phyloP scores from a whole-genome alignment of 1,140 invertebrate species.

The Aphaenogaster ashmeadi region DNA sequence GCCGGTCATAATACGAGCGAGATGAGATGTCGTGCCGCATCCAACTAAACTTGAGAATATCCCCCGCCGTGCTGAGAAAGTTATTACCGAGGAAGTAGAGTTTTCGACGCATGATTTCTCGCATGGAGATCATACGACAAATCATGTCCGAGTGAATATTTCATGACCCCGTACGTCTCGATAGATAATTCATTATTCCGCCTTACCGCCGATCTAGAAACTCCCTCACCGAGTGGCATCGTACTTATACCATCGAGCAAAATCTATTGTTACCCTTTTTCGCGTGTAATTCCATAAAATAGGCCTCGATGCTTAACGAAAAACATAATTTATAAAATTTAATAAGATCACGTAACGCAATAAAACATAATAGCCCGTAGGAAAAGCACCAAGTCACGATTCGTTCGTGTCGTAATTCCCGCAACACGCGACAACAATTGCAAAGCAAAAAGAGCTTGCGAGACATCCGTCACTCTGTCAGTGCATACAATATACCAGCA shows the following conservation, averaged over 20 bases:
- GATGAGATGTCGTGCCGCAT: constrained; percentile 65
- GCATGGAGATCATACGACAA: background rate
- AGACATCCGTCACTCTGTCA: constrained; percentile 72
- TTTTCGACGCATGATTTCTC: background rate
- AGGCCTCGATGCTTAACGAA: background rate
- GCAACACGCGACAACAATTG: constrained; percentile 60
- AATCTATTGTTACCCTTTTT: background rate
- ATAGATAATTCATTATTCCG: constrained; percentile 14
- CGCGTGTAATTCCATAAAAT: background rate
- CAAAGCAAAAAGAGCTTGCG: constrained; percentile 53
- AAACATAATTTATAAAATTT: constrained; percentile 40
- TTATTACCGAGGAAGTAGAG: background rate
- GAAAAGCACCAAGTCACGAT: constrained; percentile 56
- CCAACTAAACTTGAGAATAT: constrained; percentile 9
- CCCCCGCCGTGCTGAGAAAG: background rate
- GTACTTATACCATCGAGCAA: background rate
- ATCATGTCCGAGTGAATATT: constrained; percentile 31
- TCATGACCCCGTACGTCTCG: background rate
- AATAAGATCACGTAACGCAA: constrained; percentile 63
- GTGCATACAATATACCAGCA: constrained; percentile 14
- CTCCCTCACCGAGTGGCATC: background rate
- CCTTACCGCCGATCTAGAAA: background rate
- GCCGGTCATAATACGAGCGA: constrained; percentile 34
- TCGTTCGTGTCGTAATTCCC: constrained; percentile 67
- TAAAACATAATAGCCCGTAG: constrained; percentile 57